Base-by-base conservation (phyloP, 2,113 vertebrate species). In the Neolamprologus longior region DNA sequence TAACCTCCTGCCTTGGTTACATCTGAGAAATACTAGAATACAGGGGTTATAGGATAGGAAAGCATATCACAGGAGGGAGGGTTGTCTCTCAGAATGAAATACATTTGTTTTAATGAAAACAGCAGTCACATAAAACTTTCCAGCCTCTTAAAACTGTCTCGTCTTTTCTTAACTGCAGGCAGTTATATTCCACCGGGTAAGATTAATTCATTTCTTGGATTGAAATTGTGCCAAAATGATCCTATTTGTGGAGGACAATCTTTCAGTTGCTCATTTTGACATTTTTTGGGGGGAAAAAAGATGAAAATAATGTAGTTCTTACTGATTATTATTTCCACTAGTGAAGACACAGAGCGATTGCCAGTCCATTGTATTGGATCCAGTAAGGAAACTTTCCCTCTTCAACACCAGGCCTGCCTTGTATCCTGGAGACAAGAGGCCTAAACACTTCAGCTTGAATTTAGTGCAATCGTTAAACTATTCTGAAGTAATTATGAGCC, bases 401-500 rank as follows among this genome's bases (percentile, higher is more conserved):
- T 88, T 45, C 40, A 42, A 33, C 66, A 19, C 68, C 80, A 81
- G 55, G 45, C 81, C 33, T 19, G 91, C 82, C 80, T 88, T 85
- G 88, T 86, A 92, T 93, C 92, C 89, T n/a, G 37, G 92, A 94
- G 90, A 95, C 92, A 45, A 86, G 91, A 89, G 92, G 87, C 71
- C 93, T 61, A 84, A 92, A 92, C 93, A 92, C 92, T 94, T 95
- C 94, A 91, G 83, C 81, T 94, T 86, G 82, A 89, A 94, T 95
- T 94, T 85, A 92, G 86, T 80, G 82, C 92, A 81, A 80, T 57
- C 33, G 85, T 94, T 92, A 93, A 94, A 94, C 89, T 92, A 78
- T 87, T 94, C 84, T 89, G 87, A 94, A 94, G 94, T 94, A 91
- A 95, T 95, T 91, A 95, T 82, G 92, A 94, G 91, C 79, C 91